phyloP scores from a whole-genome alignment of 1,140 invertebrate species.

The Lanistes nyassanus region DNA sequence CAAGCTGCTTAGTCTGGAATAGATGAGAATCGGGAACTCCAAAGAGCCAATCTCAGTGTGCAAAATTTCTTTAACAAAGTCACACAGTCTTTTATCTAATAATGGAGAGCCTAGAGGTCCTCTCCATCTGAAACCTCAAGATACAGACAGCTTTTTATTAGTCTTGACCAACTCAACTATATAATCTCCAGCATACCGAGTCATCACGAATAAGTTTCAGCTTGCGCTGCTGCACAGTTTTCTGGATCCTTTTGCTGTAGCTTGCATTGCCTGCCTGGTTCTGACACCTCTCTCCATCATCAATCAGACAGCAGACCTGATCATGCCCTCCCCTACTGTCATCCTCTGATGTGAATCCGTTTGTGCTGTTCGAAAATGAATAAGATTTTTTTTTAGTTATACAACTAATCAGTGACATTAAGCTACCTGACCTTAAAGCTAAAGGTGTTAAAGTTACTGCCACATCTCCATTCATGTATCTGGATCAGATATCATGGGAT shows the following conservation, averaged over 20 bases:
- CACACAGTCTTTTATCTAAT: too few species aligned
- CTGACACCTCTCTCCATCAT: conserved; percentile 86
- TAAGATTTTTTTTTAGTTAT: conserved; percentile 10
- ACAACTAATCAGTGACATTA: conserved; percentile 2
- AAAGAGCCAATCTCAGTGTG: too few species aligned
- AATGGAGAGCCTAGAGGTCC: too few species aligned
- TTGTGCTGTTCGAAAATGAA: conserved; percentile 38
- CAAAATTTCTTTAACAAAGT: too few species aligned
- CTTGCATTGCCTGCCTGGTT: conserved; percentile 93
- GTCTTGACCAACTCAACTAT: too few species aligned
- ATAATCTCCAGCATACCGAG: conserved; percentile 67
- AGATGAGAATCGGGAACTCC: too few species aligned
- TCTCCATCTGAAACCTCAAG: too few species aligned
- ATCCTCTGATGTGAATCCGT: conserved; percentile 60
- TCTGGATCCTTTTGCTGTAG: conserved; percentile 96
- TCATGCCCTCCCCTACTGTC: conserved; percentile 69
- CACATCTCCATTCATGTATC: neutral
- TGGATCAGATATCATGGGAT: too few species aligned
- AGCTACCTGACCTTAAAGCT: neutral
- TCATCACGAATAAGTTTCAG: conserved; percentile 89
- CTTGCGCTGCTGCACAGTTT: conserved; percentile 91
- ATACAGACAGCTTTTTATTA: too few species aligned
- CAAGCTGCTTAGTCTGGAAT: too few species aligned
- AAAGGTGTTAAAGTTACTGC: neutral
- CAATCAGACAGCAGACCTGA: conserved; percentile 93